Base-by-base conservation (phyloP, 2,888 invertebrate genomes). In the Drosophila quinaria region DNA sequence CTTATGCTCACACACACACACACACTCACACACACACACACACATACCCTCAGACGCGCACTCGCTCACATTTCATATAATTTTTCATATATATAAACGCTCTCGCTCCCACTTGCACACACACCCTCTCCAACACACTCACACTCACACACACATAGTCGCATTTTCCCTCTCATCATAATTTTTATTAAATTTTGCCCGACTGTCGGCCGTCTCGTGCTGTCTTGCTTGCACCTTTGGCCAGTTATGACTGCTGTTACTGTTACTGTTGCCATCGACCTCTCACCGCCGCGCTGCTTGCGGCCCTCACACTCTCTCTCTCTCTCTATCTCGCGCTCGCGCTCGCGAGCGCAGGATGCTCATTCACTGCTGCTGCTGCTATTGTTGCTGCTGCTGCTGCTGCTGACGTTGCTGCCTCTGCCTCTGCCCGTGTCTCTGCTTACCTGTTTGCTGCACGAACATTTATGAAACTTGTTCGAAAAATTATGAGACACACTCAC, bases 381-480 rank as follows among this genome's bases (percentile, higher is more conserved):
- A 44, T 4, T 22, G 25, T 5, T 25, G 25, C 1, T 25, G 25
- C 6, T 25, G 49, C 13, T 25, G 44, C 65, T 62, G 72, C 52
- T 63, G 64, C 46, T 46, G 62, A 56, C 65, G 73, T 55, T 60
- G 69, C 72, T 46, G 67, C 42, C 62, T 37, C 46, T 52, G 41
- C 31, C 33, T 25, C 70, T 66, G 76, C 50, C 61, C 61, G 49
- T 51, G 65, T 62, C 46, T 62, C 58, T 58, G 56, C 75, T 77
- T 89, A 85, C 85, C 85, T 86, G 89, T 74, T 79, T 72, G 73
- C 69, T 51, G 66, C 72, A 63, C 81, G 70, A 78, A 81, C 87
- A 87, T 89, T 87, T 87, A 86, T 86, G 86, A 89, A 86, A 89
- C 89, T 86, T 86, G 78, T 84, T 87, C 88, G 87, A 76, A 80